phyloP scores from a whole-genome alignment of 2,888 invertebrate genomes.

The Diplolepis rosae region DNA sequence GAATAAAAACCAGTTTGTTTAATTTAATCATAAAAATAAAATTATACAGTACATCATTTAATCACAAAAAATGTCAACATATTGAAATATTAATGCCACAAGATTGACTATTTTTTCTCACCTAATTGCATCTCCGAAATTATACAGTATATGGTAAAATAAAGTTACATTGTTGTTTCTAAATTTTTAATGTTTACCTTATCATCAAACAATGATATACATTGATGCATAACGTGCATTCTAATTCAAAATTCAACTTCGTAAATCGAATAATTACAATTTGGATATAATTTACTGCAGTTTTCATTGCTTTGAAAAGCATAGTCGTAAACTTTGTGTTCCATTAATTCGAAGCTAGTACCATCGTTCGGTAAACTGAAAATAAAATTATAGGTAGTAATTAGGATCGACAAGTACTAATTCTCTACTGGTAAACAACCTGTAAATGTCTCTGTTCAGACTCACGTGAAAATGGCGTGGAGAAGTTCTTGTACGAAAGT shows the following conservation, averaged over 20 bases:
- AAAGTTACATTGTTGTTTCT: too few relatives aligned
- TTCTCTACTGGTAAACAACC: conserved; percentile 14
- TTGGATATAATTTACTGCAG: conserved; percentile 74
- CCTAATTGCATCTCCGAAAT: too few relatives aligned
- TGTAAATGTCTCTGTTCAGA: conserved; percentile 20
- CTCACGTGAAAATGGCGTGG: conserved; percentile 69
- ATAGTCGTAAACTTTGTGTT: conserved; percentile 71
- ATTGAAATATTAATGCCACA: too few relatives aligned
- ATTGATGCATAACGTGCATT: not conserved
- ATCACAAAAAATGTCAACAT: not conserved
- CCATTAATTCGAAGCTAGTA: conserved; percentile 59
- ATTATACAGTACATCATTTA: not conserved
- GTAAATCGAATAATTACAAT: conserved; percentile 72
- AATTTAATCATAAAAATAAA: not conserved
- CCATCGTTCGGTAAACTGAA: conserved; percentile 65
- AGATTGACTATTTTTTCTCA: too few relatives aligned
- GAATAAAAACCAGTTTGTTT: not conserved
- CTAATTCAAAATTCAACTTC: conserved; percentile 58
- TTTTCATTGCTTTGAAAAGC: conserved; percentile 72
- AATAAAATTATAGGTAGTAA: conserved; percentile 29
- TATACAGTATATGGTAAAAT: too few relatives aligned
- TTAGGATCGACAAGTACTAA: conserved; percentile 1
- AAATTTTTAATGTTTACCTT: too few relatives aligned
- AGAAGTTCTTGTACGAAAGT: conserved; percentile 69
- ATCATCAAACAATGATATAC: too few relatives aligned